Conservation (phyloP, 2,113 vertebrate genomes). For the Antidorcas marsupialis region DNA sequence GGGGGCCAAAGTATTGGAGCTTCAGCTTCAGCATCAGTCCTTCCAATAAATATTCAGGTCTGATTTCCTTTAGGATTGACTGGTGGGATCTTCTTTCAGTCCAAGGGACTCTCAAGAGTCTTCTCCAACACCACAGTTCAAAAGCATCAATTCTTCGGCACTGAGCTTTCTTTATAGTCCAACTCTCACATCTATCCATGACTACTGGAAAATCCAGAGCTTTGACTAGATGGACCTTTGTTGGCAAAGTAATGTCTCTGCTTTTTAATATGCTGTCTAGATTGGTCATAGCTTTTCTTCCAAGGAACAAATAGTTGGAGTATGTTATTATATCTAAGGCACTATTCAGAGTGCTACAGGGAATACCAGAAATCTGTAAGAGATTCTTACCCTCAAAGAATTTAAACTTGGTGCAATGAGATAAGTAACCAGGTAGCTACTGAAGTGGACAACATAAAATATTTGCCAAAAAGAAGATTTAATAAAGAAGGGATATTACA, state of each 20-base stretch:
- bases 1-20: background rate
- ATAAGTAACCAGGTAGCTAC: background rate
- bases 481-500: background rate
- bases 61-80: background rate
- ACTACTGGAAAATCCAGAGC: background rate
- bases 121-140: background rate
- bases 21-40: background rate
- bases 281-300: background rate
- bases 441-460: background rate
- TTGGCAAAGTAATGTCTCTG: background rate
- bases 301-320: background rate
- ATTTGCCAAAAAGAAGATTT: background rate
- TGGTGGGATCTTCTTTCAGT: background rate
- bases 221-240: background rate
- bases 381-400: background rate
- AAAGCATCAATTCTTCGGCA: background rate
- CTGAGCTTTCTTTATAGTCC: background rate
- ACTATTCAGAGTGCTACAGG: background rate
- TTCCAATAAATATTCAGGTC: background rate
- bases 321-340: background rate
- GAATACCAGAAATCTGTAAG: background rate
- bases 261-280: background rate
- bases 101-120: background rate
- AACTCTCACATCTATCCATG: background rate
- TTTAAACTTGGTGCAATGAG: background rate